Evolutionary conservation across 2,888 invertebrate genomes (phyloP).

Genomic region (Ormyrus nitidulus): DNA sequence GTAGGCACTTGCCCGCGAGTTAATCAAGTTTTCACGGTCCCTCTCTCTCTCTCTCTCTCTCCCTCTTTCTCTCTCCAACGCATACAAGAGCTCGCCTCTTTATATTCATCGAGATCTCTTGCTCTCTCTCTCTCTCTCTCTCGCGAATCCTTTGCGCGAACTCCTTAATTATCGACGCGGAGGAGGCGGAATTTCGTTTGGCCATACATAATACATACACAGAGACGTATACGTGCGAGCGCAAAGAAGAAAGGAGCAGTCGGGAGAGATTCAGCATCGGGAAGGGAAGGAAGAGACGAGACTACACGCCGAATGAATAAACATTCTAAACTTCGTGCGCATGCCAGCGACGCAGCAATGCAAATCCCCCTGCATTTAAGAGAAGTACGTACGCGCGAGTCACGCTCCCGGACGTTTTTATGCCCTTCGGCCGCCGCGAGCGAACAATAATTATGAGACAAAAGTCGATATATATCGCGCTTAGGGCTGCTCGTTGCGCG

Average conservation of each 20-base stretch:
- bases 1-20: conserved; percentile 50
- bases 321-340: conserved; percentile 44
- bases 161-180: conserved; percentile 49
- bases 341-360: neutral
- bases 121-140: neutral
- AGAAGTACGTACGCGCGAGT: conserved; percentile 14
- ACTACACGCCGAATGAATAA: conserved; percentile 47
- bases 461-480: neutral
- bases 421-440: neutral
- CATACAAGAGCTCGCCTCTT: neutral
- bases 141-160: conserved; percentile 36
- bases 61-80: neutral
- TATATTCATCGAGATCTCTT: conserved; percentile 30
- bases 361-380: conserved; percentile 3
- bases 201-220: conserved; percentile 3
- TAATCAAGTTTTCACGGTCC: conserved; percentile 52
- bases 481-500: neutral
- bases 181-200: conserved; percentile 47
- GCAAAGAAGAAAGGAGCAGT: no score
- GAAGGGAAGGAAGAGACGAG: neutral
- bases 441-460: conserved; percentile 37
- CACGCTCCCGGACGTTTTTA: conserved; percentile 43
- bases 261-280: conserved; percentile 20
- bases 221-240: neutral
- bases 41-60: conserved; percentile 1